Evolutionary conservation across 2,113 vertebrate genomes (phyloP).

Genomic region (Sinocyclocheilus anophthalmus): DNA sequence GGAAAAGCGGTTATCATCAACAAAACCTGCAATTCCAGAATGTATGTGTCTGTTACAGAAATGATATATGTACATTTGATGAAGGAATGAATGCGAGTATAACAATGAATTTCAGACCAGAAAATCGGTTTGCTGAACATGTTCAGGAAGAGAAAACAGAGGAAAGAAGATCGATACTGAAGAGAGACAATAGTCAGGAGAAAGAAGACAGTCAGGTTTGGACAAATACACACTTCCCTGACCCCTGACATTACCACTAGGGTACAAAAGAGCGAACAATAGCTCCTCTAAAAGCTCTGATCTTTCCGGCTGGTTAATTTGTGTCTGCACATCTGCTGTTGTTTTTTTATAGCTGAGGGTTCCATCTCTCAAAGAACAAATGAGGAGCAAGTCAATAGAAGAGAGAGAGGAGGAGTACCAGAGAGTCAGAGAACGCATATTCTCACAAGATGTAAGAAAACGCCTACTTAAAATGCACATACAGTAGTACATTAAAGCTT

Average conservation of each 20-base stretch:
- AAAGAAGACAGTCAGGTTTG: slow-evolving; percentile 67
- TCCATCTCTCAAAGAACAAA: slow-evolving; percentile 83
- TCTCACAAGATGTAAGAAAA: slow-evolving; percentile 92
- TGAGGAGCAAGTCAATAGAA: slow-evolving; percentile 98
- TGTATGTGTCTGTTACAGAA: slow-evolving; percentile 74
- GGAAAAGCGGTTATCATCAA: slow-evolving; percentile 97
- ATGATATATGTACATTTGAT: not conserved
- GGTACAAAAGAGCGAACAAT: not conserved
- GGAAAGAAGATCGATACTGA: slow-evolving; percentile 72
- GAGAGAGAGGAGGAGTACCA: slow-evolving; percentile 98
- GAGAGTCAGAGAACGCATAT: slow-evolving; percentile 95
- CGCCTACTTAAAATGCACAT: not conserved
- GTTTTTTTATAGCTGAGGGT: slow-evolving; percentile 37
- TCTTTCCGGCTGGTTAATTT: not conserved
- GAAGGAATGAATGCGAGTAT: not conserved
- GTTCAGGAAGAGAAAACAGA: slow-evolving; percentile 69
- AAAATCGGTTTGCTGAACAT: slow-evolving; percentile 69
- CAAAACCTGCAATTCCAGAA: slow-evolving; percentile 90
- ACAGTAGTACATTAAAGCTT: slow-evolving; percentile 7
- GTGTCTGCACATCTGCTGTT: not conserved
- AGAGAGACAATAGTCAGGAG: slow-evolving; percentile 74
- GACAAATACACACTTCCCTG: not conserved
- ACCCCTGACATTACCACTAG: not conserved
- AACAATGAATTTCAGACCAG: slow-evolving; percentile 62
- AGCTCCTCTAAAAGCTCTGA: not conserved